Evolutionary conservation across 30 jellyfish, hydroid and myxozoan species (phyloP).

Genomic region (Pseudorhiza aurosa): DNA sequence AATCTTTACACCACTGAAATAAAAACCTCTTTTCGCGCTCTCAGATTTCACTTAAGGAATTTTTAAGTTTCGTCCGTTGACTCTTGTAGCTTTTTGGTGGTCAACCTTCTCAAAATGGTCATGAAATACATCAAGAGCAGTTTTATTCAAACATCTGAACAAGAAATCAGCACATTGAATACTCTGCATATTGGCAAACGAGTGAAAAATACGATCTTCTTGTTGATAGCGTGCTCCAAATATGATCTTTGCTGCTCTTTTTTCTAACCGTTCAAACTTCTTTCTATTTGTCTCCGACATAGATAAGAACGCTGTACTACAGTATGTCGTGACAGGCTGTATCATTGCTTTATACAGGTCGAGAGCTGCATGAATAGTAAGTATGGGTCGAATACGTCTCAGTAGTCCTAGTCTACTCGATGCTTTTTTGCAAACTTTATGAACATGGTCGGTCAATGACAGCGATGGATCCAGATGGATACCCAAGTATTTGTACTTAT

Average conservation of each 20-base stretch:
- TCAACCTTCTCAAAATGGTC: slow-evolving; percentile 52
- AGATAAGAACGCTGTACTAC: slow-evolving; percentile 48
- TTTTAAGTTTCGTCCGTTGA: slow-evolving; percentile 16
- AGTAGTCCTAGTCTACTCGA: slow-evolving; percentile 52
- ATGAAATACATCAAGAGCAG: slow-evolving; percentile 69
- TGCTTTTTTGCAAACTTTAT: slow-evolving; percentile 52
- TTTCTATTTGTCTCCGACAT: slow-evolving; percentile 55
- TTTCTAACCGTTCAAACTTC: slow-evolving; percentile 50
- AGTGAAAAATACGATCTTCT: slow-evolving; percentile 53
- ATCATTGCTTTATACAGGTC: slow-evolving; percentile 60
- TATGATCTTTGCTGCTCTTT: slow-evolving; percentile 51
- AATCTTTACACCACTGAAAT: slow-evolving; percentile 25
- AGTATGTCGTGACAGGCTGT: slow-evolving; percentile 60
- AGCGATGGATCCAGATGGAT: slow-evolving; percentile 45
- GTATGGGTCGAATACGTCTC: slow-evolving; percentile 62
- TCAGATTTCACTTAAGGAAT: slow-evolving; percentile 49
- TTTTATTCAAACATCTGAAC: slow-evolving; percentile 48
- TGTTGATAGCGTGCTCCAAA: slow-evolving; percentile 47
- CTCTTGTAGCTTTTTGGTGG: slow-evolving; percentile 34
- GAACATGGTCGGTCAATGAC: slow-evolving; percentile 22
- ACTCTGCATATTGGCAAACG: slow-evolving; percentile 64
- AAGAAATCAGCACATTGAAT: slow-evolving; percentile 73
- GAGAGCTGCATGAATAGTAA: slow-evolving; percentile 72
- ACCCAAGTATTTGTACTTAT: slow-evolving; percentile 35
- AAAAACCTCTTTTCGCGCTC: slow-evolving; percentile 48